Percentiles rank a stretch among this genome's conserved stretches.
Evolutionary conservation across 2,888 invertebrate genomes (phyloP).

Genomic region (Polia nebulosa): DNA sequence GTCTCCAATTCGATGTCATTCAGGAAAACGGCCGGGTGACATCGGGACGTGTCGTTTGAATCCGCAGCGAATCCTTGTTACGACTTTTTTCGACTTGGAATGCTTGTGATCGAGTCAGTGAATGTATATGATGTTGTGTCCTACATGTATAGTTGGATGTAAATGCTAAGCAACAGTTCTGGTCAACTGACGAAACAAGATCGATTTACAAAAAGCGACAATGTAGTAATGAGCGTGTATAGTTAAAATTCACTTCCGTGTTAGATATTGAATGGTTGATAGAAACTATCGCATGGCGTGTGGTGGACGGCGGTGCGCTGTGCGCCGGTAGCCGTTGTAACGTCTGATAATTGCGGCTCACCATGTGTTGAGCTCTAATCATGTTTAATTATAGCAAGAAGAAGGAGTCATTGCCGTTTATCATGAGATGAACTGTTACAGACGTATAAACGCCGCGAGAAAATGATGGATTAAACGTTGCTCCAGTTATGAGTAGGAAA

Average conservation of each 20-base stretch:
- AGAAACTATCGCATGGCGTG: conserved; percentile 86
- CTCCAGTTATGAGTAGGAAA: conserved; percentile 59
- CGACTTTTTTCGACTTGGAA: conserved; percentile 16
- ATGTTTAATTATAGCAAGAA: conserved; percentile 88
- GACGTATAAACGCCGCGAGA: conserved; percentile 81
- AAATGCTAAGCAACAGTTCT: conserved; percentile 28
- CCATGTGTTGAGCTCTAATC: conserved; percentile 90
- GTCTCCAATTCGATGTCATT: conserved; percentile 76
- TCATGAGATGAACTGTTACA: conserved; percentile 91
- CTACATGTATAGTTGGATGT: conserved; percentile 11
- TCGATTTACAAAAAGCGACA: conserved; percentile 69
- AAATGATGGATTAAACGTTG: conserved; percentile 80
- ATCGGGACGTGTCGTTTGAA: conserved; percentile 74
- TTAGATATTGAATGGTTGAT: conserved; percentile 83
- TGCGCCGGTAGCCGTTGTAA: conserved; percentile 86
- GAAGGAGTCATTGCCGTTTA: conserved; percentile 89
- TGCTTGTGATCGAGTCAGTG: neutral
- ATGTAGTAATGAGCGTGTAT: conserved; percentile 75
- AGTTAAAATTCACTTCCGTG: conserved; percentile 85
- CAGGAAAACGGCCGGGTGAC: conserved; percentile 72
- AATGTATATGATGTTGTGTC: neutral
- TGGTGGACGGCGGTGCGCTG: conserved; percentile 76
- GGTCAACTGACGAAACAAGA: conserved; percentile 63
- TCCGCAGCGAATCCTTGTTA: conserved; percentile 10
- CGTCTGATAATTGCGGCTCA: conserved; percentile 88